Evolutionary conservation across 1,140 invertebrate genomes (phyloP), one percentile per base, ranked within the genome.

Genomic region (Arctopsyche grandis): DNA sequence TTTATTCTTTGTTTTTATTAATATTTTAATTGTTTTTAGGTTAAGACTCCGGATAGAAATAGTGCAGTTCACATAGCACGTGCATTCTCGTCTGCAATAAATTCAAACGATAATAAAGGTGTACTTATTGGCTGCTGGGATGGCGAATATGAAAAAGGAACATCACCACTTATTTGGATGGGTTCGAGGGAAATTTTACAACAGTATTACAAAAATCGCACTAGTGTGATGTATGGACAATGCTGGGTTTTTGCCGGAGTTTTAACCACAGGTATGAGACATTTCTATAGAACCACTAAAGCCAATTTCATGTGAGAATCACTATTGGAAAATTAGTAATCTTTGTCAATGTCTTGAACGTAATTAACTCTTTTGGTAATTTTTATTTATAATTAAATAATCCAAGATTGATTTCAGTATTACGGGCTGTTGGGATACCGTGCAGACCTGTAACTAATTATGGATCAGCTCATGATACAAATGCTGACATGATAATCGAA

Each of bases 221-320:
- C 93, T 83, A 93, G 96, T 0, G 96, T 98, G 0, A 97, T 96
- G 85, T 99, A 94, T 84, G 97, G 95, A 0, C 97, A 99, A 83
- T 99, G 97, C 84, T 99, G 97, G 97, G 96, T 98, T 0, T 99
- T 97, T 85, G 92, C 96, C 14, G 97, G 96, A 7, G 93, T 98
- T 9, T 85, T 96, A 24, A 94, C 96, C 0, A 96, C 96, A 81
- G 87, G 93, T 94, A 88, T 87, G n/a, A n/a, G n/a, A 88, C 85
- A 69, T 79, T 58, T 79, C 5, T 69, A 46, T 48, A 9, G 46
- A 48, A 48, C n/a, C n/a, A 48, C 19, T n/a, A n/a, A n/a, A n/a
- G n/a, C n/a, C n/a, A n/a, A n/a, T n/a, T n/a, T n/a, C n/a, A 26
- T 60, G 9, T 58, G 46, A 60, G 19, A 24, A n/a, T n/a, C n/a